Evolutionary conservation across 2,888 invertebrate species (phyloP), one percentile per base, ranked within the genome.

Genomic region (Microplitis manilae): DNA sequence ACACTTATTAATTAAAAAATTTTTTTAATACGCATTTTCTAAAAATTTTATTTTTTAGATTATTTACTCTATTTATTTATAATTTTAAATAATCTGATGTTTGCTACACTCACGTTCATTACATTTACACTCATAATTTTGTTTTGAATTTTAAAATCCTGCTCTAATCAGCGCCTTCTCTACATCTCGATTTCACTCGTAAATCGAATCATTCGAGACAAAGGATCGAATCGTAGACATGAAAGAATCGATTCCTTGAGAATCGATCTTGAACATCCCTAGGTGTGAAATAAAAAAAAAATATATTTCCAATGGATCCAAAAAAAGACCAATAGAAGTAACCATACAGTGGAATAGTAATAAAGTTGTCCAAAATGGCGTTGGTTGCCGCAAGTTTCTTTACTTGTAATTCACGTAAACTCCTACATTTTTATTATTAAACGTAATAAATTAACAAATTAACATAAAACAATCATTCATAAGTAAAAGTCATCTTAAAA

Each of bases 381-480:
- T 70, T 75, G 74, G 74, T 74, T 77, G 70, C 77, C 74, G 77
- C 77, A 50, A 77, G 71, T 71, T 62, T 73, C 60, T 77, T 74
- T 64, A 65, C 67, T 71, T 65, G 74, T 67, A 74, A 59, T 41
- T 38, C 41, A 50, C 68, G 76, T 73, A 61, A 67, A 73, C 68
- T 74, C 67, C 40, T 65, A 71, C 40, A 61, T 71, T 69, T 39
- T 15, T 67, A 50, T 50, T 50, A 50, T 68, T 69, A 65, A 50
- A 71, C 50, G 38, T 70, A 65, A 30, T 59, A 38, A 30, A 41
- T 1, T n/a, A 60, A 15, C 39, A 15, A 68, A 74, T 67, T 38
- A 59, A 64, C 40, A 13, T 61, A 15, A 50, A 39, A 15, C 39
- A 9, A 17, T 50, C 50, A 50, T 30, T 60, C 30, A 40, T 65